A percentile compares a stretch with the other conserved stretches of the same genome.
Evolutionary conservation across 2,797 vertebrate genomes (phyloP).

Genomic region (Melanogrammus aeglefinus): DNA sequence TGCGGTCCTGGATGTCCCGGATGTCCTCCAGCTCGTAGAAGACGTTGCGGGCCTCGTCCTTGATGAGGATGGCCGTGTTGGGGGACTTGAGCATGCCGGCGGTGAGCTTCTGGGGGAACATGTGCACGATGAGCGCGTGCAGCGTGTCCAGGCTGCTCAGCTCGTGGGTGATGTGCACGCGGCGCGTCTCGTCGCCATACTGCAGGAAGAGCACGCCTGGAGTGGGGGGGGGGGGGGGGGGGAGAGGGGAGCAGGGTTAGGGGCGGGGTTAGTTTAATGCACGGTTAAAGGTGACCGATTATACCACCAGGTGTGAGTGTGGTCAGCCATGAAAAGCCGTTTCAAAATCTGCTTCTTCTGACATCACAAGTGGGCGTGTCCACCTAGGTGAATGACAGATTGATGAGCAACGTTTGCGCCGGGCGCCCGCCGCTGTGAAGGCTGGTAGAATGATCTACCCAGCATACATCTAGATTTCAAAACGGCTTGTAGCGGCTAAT

Average conservation of each 20-base stretch:
- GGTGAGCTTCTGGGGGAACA: constrained; percentile 99
- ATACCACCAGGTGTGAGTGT: too few species aligned
- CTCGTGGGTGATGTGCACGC: constrained; percentile 98
- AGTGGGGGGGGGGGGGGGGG: background rate
- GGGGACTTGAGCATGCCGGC: constrained; percentile 97
- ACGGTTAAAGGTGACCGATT: too few species aligned
- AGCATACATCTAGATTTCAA: too few species aligned
- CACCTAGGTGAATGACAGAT: too few species aligned
- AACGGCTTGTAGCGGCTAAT: too few species aligned
- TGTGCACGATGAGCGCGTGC: constrained; percentile 97
- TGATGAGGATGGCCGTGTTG: constrained; percentile 98
- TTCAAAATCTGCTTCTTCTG: too few species aligned
- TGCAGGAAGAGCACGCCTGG: constrained; percentile 96
- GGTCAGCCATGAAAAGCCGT: too few species aligned
- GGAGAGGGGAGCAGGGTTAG: background rate
- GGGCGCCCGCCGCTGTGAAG: too few species aligned
- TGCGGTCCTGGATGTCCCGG: constrained; percentile 96
- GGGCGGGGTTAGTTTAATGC: too few species aligned
- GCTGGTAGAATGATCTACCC: too few species aligned
- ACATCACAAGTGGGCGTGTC: too few species aligned
- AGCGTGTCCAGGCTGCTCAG: constrained; percentile 97
- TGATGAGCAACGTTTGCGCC: too few species aligned
- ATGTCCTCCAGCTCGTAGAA: constrained; percentile 98
- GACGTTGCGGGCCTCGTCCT: constrained; percentile 95
- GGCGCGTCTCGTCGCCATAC: constrained; percentile 93